These are phyloP conservation scores for Sapajus apella DNA, from an alignment of 2,113 vertebrate genomes.

Conservation along the genomic window DNA sequence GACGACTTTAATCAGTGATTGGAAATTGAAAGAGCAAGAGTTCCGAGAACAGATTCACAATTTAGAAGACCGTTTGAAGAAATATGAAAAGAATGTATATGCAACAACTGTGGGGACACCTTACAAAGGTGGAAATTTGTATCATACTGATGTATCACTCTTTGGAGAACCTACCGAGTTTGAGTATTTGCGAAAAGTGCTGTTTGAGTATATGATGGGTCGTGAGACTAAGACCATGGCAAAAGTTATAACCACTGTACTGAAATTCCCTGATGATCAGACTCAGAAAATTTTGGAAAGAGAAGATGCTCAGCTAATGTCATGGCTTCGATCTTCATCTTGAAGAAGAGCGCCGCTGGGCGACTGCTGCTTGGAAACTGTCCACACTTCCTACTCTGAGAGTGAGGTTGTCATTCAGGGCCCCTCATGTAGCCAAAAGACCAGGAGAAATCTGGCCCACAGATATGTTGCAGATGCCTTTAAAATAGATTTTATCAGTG, in stretches of 20 bases:
- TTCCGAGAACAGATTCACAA: slow-evolving; percentile 92
- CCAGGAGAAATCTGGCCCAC: no score
- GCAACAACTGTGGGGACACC: slow-evolving; percentile 87
- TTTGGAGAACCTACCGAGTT: slow-evolving; percentile 93
- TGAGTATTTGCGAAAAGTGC: slow-evolving; percentile 97
- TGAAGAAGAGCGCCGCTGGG: no score
- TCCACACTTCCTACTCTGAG: no score
- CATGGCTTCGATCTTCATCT: no score
- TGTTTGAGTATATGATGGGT: slow-evolving; percentile 99
- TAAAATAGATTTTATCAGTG: no score
- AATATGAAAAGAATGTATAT: slow-evolving; percentile 87
- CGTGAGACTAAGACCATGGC: slow-evolving; percentile 99
- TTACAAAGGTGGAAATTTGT: slow-evolving; percentile 89
- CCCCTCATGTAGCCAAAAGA: no score
- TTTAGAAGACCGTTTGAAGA: slow-evolving; percentile 93
- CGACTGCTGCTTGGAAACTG: no score
- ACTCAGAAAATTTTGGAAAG: slow-evolving; percentile 95
- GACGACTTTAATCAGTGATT: slow-evolving; percentile 92
- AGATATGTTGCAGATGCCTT: no score
- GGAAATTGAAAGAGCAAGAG: slow-evolving; percentile 93
- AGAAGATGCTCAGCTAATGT: slow-evolving; percentile 90
- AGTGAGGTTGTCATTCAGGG: no score
- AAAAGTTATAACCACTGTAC: slow-evolving; percentile 97
- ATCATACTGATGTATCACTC: slow-evolving; percentile 84
- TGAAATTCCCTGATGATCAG: slow-evolving; percentile 96